phyloP scores from a whole-genome alignment of 2,113 vertebrate species.

The Uropsilus gracilis region DNA sequence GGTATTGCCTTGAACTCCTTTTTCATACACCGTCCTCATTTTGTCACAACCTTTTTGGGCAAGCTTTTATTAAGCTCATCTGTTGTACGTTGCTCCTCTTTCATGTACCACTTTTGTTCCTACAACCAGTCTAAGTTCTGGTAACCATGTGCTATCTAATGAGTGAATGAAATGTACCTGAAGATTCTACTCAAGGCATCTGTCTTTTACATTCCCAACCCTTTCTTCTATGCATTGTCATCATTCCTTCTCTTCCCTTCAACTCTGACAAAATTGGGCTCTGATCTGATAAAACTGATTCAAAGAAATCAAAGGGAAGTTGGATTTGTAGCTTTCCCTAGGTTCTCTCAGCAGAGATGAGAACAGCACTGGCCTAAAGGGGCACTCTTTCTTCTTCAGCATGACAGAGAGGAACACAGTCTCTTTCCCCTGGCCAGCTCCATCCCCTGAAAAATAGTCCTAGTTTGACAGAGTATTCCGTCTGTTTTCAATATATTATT shows the following conservation, averaged over 20 bases:
- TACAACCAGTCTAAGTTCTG: background rate
- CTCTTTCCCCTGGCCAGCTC: background rate
- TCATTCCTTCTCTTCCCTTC: background rate
- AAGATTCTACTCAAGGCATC: background rate
- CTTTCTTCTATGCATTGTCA: background rate
- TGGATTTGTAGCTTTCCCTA: background rate
- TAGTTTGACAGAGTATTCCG: background rate
- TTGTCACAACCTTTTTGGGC: background rate
- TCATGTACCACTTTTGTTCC: background rate
- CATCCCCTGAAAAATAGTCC: background rate
- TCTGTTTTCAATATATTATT: background rate
- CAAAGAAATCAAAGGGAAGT: background rate
- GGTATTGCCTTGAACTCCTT: background rate
- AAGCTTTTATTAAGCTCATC: background rate
- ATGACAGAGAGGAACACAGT: background rate
- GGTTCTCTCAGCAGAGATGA: background rate
- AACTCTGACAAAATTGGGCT: background rate
- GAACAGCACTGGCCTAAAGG: background rate
- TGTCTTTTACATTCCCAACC: background rate
- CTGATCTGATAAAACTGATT: constrained; percentile 5
- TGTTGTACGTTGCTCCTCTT: background rate
- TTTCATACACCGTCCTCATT: background rate
- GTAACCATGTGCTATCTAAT: no score
- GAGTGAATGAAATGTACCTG: background rate
- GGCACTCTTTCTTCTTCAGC: background rate